Evolutionary conservation across 2,797 vertebrate genomes (phyloP).

Genomic region (Urophycis tenuis): DNA sequence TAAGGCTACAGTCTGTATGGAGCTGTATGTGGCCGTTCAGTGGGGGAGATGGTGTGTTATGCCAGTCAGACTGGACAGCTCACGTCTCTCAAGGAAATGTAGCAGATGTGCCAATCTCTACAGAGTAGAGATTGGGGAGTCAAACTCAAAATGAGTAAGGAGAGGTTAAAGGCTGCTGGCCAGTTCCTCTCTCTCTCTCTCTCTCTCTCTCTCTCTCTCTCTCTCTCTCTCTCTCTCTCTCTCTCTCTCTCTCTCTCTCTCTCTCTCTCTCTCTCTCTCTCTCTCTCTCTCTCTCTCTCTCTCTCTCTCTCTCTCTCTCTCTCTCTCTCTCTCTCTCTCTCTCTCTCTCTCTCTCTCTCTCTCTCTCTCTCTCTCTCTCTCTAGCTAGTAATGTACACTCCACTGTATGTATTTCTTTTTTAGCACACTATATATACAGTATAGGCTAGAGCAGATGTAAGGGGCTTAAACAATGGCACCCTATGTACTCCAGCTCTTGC

Average conservation of each 20-base stretch:
- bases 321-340: slow-evolving; percentile 1
- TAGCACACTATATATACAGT: neutral
- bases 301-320: neutral
- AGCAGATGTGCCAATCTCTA: slow-evolving; percentile 65
- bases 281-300: slow-evolving; percentile 9
- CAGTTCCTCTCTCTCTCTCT: slow-evolving; percentile 27
- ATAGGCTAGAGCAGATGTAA: neutral
- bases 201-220: too few species aligned
- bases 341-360: neutral
- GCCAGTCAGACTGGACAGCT: slow-evolving; percentile 40
- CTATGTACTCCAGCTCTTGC: neutral
- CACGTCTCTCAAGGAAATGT: slow-evolving; percentile 57
- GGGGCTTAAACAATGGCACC: neutral
- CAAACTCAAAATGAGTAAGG: slow-evolving; percentile 48
- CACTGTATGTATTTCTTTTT: neutral
- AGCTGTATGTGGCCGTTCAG: slow-evolving; percentile 17
- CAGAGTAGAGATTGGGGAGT: slow-evolving; percentile 59
- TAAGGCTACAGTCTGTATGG: neutral
- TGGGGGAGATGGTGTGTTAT: neutral
- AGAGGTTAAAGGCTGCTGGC: slow-evolving; percentile 43
- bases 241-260: too few species aligned
- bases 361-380: slow-evolving; percentile 38
- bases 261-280: neutral
- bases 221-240: too few species aligned
- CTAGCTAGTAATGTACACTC: slow-evolving; percentile 30